Evolutionary conservation across 2,888 invertebrate species (phyloP).

Genomic region (Imbricaverruca yamaguchii): DNA sequence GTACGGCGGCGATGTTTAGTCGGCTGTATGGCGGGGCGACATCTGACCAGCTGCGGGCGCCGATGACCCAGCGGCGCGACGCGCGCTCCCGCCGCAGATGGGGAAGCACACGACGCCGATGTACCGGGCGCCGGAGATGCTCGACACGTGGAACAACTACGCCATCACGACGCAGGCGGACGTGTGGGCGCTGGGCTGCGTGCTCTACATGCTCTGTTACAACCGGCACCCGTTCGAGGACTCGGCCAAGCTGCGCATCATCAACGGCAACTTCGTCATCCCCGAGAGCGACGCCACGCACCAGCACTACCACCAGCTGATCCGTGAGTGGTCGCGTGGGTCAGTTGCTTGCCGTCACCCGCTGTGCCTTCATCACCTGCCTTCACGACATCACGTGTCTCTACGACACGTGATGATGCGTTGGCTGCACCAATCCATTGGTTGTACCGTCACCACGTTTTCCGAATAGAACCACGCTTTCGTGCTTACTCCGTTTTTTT

Average conservation of each 20-base stretch:
- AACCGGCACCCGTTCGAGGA: slow-evolving; percentile 96
- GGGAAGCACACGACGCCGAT: slow-evolving; percentile 53
- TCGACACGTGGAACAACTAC: slow-evolving; percentile 94
- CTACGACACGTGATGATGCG: no score
- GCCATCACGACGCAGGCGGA: slow-evolving; percentile 85
- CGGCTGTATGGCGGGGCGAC: no score
- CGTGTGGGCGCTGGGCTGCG: slow-evolving; percentile 95
- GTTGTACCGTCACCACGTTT: no score
- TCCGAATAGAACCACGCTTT: no score
- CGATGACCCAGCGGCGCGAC: no score
- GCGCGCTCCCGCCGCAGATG: slow-evolving; percentile 40
- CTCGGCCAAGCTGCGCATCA: slow-evolving; percentile 80
- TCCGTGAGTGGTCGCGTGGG: slow-evolving; percentile 54
- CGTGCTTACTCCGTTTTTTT: no score
- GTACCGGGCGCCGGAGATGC: slow-evolving; percentile 98
- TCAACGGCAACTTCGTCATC: slow-evolving; percentile 89
- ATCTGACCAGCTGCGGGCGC: no score
- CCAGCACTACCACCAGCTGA: slow-evolving; percentile 78
- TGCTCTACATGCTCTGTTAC: slow-evolving; percentile 84
- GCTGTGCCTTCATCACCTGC: no score
- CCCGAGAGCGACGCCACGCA: slow-evolving; percentile 77
- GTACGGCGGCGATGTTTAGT: no score
- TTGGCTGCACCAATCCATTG: no score
- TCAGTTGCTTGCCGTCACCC: no score
- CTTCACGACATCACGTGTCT: no score